phyloP scores from a whole-genome alignment of 2,888 invertebrate species.

The Iphiclides podalirius region DNA sequence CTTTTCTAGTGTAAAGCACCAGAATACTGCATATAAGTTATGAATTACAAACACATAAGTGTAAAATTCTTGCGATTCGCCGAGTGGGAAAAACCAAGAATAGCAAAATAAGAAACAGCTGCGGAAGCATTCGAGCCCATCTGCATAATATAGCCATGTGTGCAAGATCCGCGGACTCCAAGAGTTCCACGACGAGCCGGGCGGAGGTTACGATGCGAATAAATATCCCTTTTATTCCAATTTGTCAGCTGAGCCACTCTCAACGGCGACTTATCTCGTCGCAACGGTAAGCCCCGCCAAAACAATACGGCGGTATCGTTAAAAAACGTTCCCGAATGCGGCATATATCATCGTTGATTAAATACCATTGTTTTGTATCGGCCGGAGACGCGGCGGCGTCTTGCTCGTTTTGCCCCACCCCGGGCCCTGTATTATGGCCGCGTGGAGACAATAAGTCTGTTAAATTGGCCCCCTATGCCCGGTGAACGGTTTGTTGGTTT shows the following conservation, averaged over 20 bases:
- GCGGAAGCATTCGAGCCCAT: neutral
- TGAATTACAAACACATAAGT: too few species aligned
- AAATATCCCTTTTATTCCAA: constrained; percentile 80
- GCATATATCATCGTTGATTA: constrained; percentile 81
- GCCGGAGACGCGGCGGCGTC: constrained; percentile 58
- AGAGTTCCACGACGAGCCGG: constrained; percentile 27
- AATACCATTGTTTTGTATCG: constrained; percentile 80
- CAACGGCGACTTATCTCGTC: constrained; percentile 75
- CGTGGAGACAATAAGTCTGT: constrained; percentile 79
- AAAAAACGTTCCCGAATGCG: constrained; percentile 78
- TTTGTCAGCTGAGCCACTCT: constrained; percentile 80
- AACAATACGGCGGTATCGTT: constrained; percentile 78
- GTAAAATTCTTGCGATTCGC: too few species aligned
- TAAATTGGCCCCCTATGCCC: constrained; percentile 74
- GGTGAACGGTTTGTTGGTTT: constrained; percentile 63
- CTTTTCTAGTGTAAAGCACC: too few species aligned
- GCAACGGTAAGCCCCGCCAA: constrained; percentile 77
- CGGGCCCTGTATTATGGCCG: constrained; percentile 71
- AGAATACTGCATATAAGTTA: too few species aligned
- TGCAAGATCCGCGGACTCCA: constrained; percentile 28
- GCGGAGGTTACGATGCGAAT: constrained; percentile 59
- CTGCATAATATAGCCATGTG: neutral
- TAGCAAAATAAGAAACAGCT: constrained; percentile 35
- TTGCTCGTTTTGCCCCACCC: constrained; percentile 66
- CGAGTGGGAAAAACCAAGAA: neutral